These are phyloP conservation scores for Amphiprion percula DNA, from an alignment of 2,113 vertebrate species.

Conservation along the genomic window DNA sequence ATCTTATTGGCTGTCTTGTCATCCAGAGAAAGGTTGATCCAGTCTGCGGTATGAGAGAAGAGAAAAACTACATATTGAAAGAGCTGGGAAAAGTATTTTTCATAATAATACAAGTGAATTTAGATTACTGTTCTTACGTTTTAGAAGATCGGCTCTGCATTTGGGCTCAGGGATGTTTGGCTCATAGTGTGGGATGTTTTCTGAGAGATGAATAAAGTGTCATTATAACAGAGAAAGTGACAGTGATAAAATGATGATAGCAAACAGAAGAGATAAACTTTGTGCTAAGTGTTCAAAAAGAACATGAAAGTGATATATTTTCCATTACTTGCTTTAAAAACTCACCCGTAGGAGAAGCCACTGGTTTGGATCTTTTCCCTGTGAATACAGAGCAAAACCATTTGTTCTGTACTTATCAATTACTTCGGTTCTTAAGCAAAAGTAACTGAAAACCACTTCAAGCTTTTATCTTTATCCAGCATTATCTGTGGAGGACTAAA, in stretches of 20 bases:
- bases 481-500: not conserved
- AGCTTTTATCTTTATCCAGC: not conserved
- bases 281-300: not conserved
- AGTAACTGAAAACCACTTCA: not conserved
- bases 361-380: slow-evolving; percentile 34
- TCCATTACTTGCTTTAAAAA: not conserved
- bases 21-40: slow-evolving; percentile 68
- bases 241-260: not conserved
- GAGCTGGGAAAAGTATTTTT: not conserved
- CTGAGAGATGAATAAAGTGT: slow-evolving; percentile 22
- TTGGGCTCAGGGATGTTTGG: slow-evolving; percentile 72
- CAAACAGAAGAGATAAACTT: not conserved
- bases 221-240: not conserved
- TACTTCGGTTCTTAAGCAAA: not conserved
- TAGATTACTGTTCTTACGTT: slow-evolving; percentile 48
- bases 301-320: not conserved
- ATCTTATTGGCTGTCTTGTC: slow-evolving; percentile 74
- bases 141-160: slow-evolving; percentile 69
- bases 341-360: slow-evolving; percentile 15
- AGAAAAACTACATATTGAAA: not conserved
- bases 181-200: slow-evolving; percentile 58
- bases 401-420: no score
- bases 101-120: not conserved
- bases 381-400: not conserved
- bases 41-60: slow-evolving; percentile 57